These are phyloP conservation scores for Nemapogon koenigi DNA, from an alignment of 2,888 invertebrate species.

Conservation along the genomic window DNA sequence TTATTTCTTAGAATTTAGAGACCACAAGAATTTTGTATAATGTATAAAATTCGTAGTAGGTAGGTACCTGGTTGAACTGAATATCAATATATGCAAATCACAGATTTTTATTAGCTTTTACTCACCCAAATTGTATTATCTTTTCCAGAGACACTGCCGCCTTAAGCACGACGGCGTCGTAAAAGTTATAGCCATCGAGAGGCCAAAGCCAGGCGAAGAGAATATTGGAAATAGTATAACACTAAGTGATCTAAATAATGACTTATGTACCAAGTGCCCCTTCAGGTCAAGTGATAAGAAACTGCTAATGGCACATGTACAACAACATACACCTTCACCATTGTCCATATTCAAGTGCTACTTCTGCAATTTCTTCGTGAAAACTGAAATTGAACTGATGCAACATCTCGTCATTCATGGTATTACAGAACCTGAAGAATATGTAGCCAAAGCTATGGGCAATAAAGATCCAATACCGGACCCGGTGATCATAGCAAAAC, in stretches of 20 bases:
- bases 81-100: no score
- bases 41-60: no score
- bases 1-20: no score
- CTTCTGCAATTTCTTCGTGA: slow-evolving; percentile 81
- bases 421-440: slow-evolving; percentile 64
- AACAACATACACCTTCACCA: slow-evolving; percentile 72
- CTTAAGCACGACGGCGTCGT: slow-evolving; percentile 80
- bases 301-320: slow-evolving; percentile 68
- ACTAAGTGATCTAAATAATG: slow-evolving; percentile 30
- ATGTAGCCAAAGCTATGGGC: slow-evolving; percentile 51
- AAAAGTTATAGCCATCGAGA: slow-evolving; percentile 66
- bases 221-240: slow-evolving; percentile 29
- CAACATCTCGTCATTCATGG: slow-evolving; percentile 74
- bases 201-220: slow-evolving; percentile 48
- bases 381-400: slow-evolving; percentile 70
- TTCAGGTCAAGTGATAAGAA: slow-evolving; percentile 68
- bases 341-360: slow-evolving; percentile 80
- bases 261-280: slow-evolving; percentile 74
- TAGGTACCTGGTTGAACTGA: no score
- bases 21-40: no score
- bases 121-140: slow-evolving; percentile 2
- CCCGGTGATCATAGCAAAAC: slow-evolving; percentile 48
- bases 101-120: no score
- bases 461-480: slow-evolving; percentile 33
- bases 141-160: slow-evolving; percentile 75